Conservation (phyloP, 2,113 vertebrate species). For the Alethe castanea region DNA sequence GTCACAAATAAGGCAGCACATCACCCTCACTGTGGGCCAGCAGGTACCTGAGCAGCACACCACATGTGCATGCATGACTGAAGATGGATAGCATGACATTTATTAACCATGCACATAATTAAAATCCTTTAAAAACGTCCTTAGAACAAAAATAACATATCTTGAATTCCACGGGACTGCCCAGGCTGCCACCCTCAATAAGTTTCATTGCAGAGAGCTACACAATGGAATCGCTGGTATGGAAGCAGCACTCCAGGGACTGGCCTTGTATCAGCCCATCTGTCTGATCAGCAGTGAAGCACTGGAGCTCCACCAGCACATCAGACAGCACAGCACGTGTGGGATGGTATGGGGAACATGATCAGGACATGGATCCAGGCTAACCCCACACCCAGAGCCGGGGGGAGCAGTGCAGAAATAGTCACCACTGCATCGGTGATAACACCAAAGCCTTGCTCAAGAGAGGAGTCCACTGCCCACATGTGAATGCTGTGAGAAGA, state of each 20-base stretch:
- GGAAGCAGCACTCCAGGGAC: conserved; percentile 6
- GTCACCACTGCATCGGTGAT: background rate
- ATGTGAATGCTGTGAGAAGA: background rate
- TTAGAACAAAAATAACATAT: conserved; percentile 34
- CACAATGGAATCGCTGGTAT: background rate
- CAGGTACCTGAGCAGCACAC: background rate
- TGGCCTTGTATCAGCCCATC: background rate
- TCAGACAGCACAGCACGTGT: background rate
- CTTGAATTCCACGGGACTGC: conserved; percentile 7
- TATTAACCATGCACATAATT: conserved; percentile 56
- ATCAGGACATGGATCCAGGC: background rate
- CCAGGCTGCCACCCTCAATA: conserved; percentile 26
- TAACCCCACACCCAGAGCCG: accelerated
- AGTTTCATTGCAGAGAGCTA: background rate
- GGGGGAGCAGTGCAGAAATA: accelerated
- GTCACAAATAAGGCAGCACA: background rate
- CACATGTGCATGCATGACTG: background rate
- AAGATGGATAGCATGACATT: conserved; percentile 12
- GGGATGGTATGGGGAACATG: background rate
- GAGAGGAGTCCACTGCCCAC: background rate
- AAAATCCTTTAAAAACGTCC: conserved; percentile 22
- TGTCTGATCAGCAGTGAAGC: background rate
- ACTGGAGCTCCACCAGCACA: background rate
- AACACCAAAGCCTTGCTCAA: background rate
- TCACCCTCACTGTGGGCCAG: background rate